Base-by-base conservation (phyloP, 2,888 invertebrate species). In the Cordilura impudica region DNA sequence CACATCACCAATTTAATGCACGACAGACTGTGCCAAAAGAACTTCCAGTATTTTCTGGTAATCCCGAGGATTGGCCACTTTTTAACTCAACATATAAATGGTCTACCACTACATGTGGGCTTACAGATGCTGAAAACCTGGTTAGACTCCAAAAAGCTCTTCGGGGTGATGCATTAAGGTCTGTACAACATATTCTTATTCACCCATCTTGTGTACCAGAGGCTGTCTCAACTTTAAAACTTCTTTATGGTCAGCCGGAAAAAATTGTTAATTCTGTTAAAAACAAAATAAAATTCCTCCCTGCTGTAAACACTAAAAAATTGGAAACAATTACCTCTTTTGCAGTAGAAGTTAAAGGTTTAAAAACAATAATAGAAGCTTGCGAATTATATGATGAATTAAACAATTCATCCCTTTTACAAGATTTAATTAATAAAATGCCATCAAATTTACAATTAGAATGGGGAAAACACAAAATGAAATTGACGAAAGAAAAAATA, bases 71-170 rank as follows among this genome's bases (percentile, higher is more conserved):
- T 49, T 76, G 65, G 53, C 76, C 71, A 6, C 29, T 65, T 5
- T 73, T 74, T 49, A 63, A 47, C 26, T 58, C 72, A 16, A 58
- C 66, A 4, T 73, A 39, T 29, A 47, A 69, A 14, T 74, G 71
- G 74, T 72, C 75, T 2, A 80, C 75, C 2, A 29, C 39, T 3
- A 18, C 75, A 5, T 80, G 75, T 31, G 72, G 67, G 7, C 54
- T 73, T 16, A 54, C 61, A 2, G 66, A 77, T 51, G 60, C 35
- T 7, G 69, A 80, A 31, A 80, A 72, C 26, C 67, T 76, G 8
- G 26, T 71, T 8, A 23, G 79, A 4, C 58, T 75, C 1, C 71
- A 69, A 8, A 56, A 65, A 23, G 47, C 70, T 26, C 18, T 77
- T 14, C 19, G 60, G 23, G 60, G 53, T 21, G 63, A 47, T 19